These are phyloP conservation scores for Rutpela maculata DNA, from an alignment of 2,888 invertebrate genomes.

Conservation along the genomic window DNA sequence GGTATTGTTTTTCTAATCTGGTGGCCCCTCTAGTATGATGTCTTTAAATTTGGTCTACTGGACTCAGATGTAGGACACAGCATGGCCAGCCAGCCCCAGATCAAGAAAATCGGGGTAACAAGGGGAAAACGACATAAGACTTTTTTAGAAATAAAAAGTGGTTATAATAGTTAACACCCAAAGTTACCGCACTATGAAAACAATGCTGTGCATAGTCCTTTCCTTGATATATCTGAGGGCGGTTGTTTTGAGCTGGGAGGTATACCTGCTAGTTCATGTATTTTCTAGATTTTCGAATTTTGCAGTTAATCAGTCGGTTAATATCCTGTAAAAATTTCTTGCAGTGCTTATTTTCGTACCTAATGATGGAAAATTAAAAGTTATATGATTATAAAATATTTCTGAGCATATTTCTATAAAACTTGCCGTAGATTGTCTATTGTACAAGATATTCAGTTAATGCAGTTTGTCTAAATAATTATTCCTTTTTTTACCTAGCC, in stretches of 20 bases:
- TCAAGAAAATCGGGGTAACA: too few species aligned
- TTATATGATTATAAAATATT: not conserved
- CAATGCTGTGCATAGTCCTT: too few species aligned
- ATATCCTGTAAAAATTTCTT: not conserved
- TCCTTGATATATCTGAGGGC: too few species aligned
- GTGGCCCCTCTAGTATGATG: not conserved
- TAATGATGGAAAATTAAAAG: not conserved
- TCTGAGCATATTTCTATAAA: conserved; percentile 19
- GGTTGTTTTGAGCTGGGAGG: too few species aligned
- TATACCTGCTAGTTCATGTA: too few species aligned
- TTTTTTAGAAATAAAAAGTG: too few species aligned
- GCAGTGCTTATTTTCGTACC: not conserved
- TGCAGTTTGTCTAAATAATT: conserved; percentile 64
- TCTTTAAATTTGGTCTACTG: conserved; percentile 1
- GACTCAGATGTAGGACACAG: not conserved
- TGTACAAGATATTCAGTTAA: conserved; percentile 52
- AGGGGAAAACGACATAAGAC: too few species aligned
- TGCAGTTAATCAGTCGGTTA: too few species aligned
- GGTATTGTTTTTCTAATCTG: not conserved
- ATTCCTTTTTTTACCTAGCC: conserved; percentile 67
- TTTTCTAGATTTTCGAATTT: too few species aligned
- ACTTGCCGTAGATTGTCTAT: conserved; percentile 23
- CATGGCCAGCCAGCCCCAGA: too few species aligned
- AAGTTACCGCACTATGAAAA: too few species aligned
- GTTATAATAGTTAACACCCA: too few species aligned